A percentile compares a stretch with the other conserved stretches of the same genome.
Evolutionary conservation across 2,113 vertebrate genomes (phyloP).

Genomic region (Elgaria multicarinata): DNA sequence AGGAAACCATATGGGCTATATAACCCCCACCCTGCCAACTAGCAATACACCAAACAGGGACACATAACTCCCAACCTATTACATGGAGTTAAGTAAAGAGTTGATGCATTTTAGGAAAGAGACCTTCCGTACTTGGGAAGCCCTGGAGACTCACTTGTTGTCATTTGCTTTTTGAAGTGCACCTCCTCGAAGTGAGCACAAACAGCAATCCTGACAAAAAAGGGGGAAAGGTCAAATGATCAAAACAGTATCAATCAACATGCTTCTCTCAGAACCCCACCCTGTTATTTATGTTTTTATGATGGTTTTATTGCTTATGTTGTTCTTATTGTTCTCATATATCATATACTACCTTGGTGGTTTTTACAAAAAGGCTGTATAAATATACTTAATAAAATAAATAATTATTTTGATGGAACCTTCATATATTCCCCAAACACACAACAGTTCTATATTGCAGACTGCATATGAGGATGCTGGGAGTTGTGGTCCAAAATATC

Average conservation of each 20-base stretch:
- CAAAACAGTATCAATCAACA: conserved; percentile 6
- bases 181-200: conserved; percentile 94
- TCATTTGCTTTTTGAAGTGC: conserved; percentile 95
- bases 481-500: no score
- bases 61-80: accelerated
- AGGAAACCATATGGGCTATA: background rate
- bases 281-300: background rate
- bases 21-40: background rate
- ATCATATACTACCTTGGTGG: no score
- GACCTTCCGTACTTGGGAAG: background rate
- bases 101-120: background rate
- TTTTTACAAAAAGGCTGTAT: no score
- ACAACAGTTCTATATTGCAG: background rate
- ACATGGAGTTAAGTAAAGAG: background rate
- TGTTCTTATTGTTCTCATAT: no score
- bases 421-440: background rate
- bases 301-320: no score
- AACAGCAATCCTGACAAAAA: conserved; percentile 89
- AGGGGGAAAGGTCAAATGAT: conserved; percentile 26
- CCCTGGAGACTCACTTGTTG: conserved; percentile 86
- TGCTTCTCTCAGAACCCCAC: background rate
- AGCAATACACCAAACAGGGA: background rate
- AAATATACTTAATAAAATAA: no score
- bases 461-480: no score
- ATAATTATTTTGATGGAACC: background rate